Percentiles rank a stretch among this genome's conserved stretches.
Conservation (phyloP, 2,797 vertebrate species). For the Huso huso region DNA sequence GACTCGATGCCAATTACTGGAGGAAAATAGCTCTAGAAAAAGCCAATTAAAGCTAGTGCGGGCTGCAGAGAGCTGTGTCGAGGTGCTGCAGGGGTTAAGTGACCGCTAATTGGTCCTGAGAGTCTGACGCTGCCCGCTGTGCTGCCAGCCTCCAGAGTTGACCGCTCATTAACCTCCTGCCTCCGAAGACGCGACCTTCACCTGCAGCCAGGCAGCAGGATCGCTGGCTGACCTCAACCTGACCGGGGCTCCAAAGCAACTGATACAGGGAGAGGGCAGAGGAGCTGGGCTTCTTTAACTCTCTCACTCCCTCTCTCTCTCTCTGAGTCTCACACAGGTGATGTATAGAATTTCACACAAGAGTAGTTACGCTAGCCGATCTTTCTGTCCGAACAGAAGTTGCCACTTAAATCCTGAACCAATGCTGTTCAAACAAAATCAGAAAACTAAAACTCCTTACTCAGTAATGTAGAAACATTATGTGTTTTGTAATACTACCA, state of each 20-base stretch:
- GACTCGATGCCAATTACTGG: not conserved
- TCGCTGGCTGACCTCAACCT: too few relatives aligned
- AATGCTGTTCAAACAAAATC: too few relatives aligned
- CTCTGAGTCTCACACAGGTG: too few relatives aligned
- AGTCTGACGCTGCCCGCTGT: slow-evolving; percentile 42
- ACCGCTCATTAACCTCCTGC: too few relatives aligned
- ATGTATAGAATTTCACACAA: too few relatives aligned
- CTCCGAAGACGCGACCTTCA: slow-evolving; percentile 38
- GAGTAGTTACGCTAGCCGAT: too few relatives aligned
- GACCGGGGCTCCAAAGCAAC: slow-evolving; percentile 35
- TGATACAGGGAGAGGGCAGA: slow-evolving; percentile 43
- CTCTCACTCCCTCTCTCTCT: too few relatives aligned
- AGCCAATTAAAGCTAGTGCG: not conserved
- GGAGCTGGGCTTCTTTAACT: slow-evolving; percentile 17
- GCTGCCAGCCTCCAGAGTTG: slow-evolving; percentile 45
- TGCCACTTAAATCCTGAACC: too few relatives aligned
- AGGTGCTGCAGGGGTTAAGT: slow-evolving; percentile 37
- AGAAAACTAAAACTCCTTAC: too few relatives aligned
- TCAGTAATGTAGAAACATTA: too few relatives aligned
- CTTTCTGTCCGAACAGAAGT: too few relatives aligned
- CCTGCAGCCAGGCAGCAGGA: slow-evolving; percentile 48
- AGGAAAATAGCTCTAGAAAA: not conserved
- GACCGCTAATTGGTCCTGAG: slow-evolving; percentile 58
- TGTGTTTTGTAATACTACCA: too few relatives aligned
- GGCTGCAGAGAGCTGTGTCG: not conserved